Conservation (phyloP, 2,888 invertebrate species). For the Volucella inanis region DNA sequence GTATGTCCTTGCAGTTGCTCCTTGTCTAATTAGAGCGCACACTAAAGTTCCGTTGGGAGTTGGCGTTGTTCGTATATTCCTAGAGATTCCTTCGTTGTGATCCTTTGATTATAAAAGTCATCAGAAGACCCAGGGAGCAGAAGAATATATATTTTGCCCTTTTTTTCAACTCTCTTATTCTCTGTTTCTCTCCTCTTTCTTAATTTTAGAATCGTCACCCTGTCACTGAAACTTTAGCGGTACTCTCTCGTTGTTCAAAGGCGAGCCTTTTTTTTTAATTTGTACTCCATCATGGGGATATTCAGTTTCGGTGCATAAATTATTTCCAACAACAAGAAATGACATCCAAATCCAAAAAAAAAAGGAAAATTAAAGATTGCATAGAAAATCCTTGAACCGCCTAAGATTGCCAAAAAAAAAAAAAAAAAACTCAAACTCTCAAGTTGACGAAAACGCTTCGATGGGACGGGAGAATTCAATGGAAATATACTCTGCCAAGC, state of each 20-base stretch:
- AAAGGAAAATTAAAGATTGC: slow-evolving; percentile 33
- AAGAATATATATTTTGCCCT: slow-evolving; percentile 2
- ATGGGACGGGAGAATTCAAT: slow-evolving; percentile 26
- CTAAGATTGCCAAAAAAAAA: slow-evolving; percentile 48
- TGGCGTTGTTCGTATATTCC: slow-evolving; percentile 16
- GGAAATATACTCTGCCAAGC: slow-evolving; percentile 14
- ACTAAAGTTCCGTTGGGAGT: slow-evolving; percentile 67
- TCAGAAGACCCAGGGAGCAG: slow-evolving; percentile 38
- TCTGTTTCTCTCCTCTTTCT: slow-evolving; percentile 29
- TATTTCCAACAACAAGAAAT: slow-evolving; percentile 41
- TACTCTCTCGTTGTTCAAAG: slow-evolving; percentile 53
- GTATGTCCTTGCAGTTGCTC: slow-evolving; percentile 53
- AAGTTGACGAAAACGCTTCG: slow-evolving; percentile 45
- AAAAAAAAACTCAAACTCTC: slow-evolving; percentile 36
- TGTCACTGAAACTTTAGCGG: slow-evolving; percentile 63
- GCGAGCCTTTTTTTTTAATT: slow-evolving; percentile 27
- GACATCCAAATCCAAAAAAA: slow-evolving; percentile 6
- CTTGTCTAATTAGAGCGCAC: slow-evolving; percentile 74
- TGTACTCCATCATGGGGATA: not conserved
- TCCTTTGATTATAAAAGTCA: slow-evolving; percentile 72
- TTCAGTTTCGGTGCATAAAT: slow-evolving; percentile 51
- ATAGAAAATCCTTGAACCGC: slow-evolving; percentile 24
- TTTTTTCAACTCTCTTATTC: slow-evolving; percentile 41
- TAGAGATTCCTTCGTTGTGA: slow-evolving; percentile 58
- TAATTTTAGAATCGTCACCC: slow-evolving; percentile 63